Conservation (phyloP, 1,140 invertebrate genomes). For the Caenorhabditis brenneri region DNA sequence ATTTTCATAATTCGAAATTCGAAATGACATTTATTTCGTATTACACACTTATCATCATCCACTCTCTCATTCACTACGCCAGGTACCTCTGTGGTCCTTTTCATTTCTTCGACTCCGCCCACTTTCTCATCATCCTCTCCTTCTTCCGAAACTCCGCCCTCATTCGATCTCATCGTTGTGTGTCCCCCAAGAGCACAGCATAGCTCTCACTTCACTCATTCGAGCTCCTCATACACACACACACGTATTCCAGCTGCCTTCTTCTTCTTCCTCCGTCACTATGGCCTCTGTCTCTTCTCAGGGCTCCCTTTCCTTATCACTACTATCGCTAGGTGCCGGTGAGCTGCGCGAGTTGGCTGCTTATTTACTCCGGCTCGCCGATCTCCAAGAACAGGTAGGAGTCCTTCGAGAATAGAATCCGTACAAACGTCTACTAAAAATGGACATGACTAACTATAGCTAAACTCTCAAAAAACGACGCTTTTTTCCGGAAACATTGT, state of each 20-base stretch:
- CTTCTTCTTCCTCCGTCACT: neutral
- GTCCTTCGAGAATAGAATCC: neutral
- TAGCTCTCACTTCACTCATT: conserved; percentile 39
- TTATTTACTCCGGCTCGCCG: neutral
- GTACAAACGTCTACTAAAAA: neutral
- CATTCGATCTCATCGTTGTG: conserved; percentile 41
- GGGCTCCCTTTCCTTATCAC: conserved; percentile 19
- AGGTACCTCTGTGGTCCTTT: neutral
- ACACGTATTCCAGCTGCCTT: conserved; percentile 28
- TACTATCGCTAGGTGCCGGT: neutral
- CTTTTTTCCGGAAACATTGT: conserved; percentile 3
- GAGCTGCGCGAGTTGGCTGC: neutral
- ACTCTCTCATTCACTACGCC: too few relatives aligned
- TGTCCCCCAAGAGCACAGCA: conserved; percentile 8
- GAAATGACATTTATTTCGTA: too few relatives aligned
- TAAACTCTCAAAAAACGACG: neutral
- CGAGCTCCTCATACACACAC: conserved; percentile 12
- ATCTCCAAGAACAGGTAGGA: neutral
- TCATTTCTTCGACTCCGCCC: neutral
- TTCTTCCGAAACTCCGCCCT: neutral
- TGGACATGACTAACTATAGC: neutral
- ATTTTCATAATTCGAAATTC: too few relatives aligned
- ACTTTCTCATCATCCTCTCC: neutral
- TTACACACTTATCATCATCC: too few relatives aligned
- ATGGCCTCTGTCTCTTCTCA: neutral